phyloP scores from a whole-genome alignment of 1,140 invertebrate genomes.

The Sweltsa coloradensis region DNA sequence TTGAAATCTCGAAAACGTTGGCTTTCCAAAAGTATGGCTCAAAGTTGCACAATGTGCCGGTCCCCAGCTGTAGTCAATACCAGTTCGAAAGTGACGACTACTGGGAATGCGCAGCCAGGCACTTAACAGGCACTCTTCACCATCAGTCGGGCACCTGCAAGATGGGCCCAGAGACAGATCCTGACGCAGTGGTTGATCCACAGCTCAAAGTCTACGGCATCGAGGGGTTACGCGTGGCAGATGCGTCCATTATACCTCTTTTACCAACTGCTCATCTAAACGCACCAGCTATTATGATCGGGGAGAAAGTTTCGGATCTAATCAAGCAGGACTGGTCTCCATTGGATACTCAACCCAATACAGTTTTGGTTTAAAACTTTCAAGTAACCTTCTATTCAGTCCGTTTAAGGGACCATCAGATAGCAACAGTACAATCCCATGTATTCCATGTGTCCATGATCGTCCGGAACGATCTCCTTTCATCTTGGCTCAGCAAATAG shows the following conservation, averaged over 20 bases:
- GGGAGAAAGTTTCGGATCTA: conserved; percentile 71
- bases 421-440: no score
- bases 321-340: conserved; percentile 55
- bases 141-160: conserved; percentile 59
- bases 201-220: conserved; percentile 56
- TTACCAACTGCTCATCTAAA: conserved; percentile 60
- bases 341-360: no score
- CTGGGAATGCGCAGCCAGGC: conserved; percentile 57
- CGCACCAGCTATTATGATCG: conserved; percentile 70
- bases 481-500: no score
- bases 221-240: conserved; percentile 53
- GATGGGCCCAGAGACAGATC: conserved; percentile 58
- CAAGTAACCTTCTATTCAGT: no score
- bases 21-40: conserved; percentile 45
- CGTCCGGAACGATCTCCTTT: no score
- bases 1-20: conserved; percentile 30
- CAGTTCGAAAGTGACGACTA: conserved; percentile 48
- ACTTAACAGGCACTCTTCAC: conserved; percentile 44
- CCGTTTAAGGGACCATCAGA: no score
- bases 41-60: conserved; percentile 36
- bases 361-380: no score
- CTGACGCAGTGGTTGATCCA: conserved; percentile 57
- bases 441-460: no score
- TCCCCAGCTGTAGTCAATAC: conserved; percentile 41
- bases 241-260: conserved; percentile 62